Base-by-base conservation (phyloP, 2,888 invertebrate species). In the Conus canariensis region DNA sequence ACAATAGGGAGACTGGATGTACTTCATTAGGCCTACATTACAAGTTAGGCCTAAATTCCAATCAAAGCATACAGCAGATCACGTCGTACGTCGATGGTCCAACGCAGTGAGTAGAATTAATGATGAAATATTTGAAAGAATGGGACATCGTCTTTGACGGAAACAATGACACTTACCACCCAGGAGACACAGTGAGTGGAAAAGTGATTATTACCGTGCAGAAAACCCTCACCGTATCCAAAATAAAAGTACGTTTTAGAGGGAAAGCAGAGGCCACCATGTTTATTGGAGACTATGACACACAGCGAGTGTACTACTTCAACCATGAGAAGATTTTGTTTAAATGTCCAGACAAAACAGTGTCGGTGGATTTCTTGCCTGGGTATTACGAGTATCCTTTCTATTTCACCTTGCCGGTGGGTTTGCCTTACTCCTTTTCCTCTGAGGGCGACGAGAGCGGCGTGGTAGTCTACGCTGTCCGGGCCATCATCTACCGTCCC, bases 241-340 rank as follows among this genome's bases (percentile, higher is more conserved):
- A 60, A 64, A 86, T 86, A 5, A 12, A 60, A n/a, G 86, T 45
- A 19, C 59, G 19, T 5, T 86, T 64, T 45, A 86, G 67, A 45
- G 86, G 86, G 9, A 86, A 67, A 16, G 86, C 86, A 25, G 86
- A 86, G 19, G 86, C 67, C 59, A 86, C 86, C 30, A 64, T 86
- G 64, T 86, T 86, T n/a, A 60, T 86, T n/a, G 86, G 86, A 30
- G 86, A 86, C 67, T 86, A 86, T 22, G 86, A 86, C 86, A 67
- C 64, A 7, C 64, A 86, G 86, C 59, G 25, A 67, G 19, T 60
- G 16, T 30, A 25, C 45, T 86, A 86, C 45, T 86, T 86, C 86
- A 60, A 60, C 64, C 59, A 86, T 9, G 86, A 86, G 16, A 67
- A 14, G 2, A 12, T 30, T 25, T 19, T 86, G 45, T 86, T 67